Conservation (phyloP, 2,888 invertebrate species). For the Cremastinae sp. region DNA sequence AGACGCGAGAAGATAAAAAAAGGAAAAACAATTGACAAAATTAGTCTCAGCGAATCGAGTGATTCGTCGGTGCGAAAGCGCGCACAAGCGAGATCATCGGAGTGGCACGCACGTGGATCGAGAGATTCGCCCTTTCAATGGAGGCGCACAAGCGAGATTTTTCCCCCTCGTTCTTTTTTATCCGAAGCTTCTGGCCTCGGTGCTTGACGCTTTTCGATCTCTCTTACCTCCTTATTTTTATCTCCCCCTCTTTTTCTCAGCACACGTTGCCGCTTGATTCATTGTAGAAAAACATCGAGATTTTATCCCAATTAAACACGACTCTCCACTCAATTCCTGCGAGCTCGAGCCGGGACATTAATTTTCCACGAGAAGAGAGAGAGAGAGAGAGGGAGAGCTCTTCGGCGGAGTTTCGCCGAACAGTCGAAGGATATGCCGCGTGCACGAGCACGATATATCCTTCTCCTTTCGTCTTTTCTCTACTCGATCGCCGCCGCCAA, state of each 20-base stretch:
- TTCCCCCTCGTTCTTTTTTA: constrained; percentile 12
- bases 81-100: constrained; percentile 40
- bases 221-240: constrained; percentile 27
- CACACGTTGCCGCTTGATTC: constrained; percentile 65
- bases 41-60: background rate
- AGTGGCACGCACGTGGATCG: background rate
- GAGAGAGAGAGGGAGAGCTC: constrained; percentile 53
- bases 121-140: constrained; percentile 39
- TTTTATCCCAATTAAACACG: constrained; percentile 76
- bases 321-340: constrained; percentile 73
- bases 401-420: constrained; percentile 44
- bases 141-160: constrained; percentile 45
- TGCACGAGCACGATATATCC: constrained; percentile 53
- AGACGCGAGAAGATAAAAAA: background rate
- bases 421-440: constrained; percentile 49
- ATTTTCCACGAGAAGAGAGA: constrained; percentile 63
- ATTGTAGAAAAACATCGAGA: constrained; percentile 74
- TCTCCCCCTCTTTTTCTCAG: constrained; percentile 18
- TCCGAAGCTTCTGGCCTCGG: constrained; percentile 44
- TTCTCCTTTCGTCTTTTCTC: constrained; percentile 52
- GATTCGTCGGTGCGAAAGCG: background rate
- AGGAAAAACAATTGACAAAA: background rate
- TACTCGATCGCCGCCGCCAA: constrained; percentile 41
- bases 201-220: constrained; percentile 55
- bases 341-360: constrained; percentile 68